phyloP scores from a whole-genome alignment of 2,797 vertebrate genomes.

The Choloepus didactylus region DNA sequence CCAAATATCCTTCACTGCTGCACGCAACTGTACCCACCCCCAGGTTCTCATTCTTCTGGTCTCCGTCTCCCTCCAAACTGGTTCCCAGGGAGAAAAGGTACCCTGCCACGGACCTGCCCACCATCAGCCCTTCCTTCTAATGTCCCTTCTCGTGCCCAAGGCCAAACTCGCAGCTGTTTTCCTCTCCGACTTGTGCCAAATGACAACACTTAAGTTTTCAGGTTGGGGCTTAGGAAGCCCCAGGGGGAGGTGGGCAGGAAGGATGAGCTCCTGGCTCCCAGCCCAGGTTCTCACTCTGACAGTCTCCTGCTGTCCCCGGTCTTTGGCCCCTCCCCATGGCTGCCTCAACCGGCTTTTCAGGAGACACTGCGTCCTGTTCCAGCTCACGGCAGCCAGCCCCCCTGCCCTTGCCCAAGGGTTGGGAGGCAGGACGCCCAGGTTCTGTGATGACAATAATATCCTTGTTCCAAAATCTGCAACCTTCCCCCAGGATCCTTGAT shows the following conservation, averaged over 20 bases:
- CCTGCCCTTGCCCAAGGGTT: constrained; percentile 78
- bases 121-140: not conserved
- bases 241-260: constrained; percentile 16
- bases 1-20: constrained; percentile 53
- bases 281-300: constrained; percentile 57
- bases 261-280: constrained; percentile 61
- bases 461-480: not conserved
- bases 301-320: constrained; percentile 31
- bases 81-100: not conserved
- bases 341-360: constrained; percentile 84
- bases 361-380: constrained; percentile 78
- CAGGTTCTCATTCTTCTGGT: not conserved
- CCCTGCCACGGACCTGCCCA: not conserved
- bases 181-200: not conserved
- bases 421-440: constrained; percentile 66
- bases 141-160: not conserved
- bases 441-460: constrained; percentile 40
- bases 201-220: not conserved
- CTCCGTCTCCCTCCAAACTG: not conserved
- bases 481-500: not conserved
- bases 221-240: not conserved
- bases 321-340: constrained; percentile 65
- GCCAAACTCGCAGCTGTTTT: not conserved
- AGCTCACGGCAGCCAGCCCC: constrained; percentile 66
- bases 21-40: constrained; percentile 4